Conservation (phyloP, 1,140 invertebrate species). For the Pomacea maculata region DNA sequence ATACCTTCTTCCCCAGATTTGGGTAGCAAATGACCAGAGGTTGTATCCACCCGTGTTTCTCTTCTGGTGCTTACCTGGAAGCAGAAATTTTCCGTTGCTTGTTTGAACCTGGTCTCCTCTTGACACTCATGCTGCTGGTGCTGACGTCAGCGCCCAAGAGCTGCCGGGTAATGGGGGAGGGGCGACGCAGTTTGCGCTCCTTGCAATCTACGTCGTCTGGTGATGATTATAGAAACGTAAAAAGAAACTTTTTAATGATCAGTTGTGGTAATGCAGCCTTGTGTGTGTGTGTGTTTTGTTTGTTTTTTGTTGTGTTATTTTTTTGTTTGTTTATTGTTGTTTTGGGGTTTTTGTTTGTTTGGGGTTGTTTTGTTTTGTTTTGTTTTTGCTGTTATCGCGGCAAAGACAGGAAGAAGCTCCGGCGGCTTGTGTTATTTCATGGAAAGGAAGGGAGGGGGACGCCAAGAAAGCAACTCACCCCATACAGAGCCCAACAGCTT, state of each 20-base stretch:
- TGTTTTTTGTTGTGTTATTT: too few relatives aligned
- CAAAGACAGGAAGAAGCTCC: too few relatives aligned
- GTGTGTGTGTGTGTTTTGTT: too few relatives aligned
- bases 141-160: neutral
- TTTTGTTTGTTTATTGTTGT: too few relatives aligned
- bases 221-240: neutral
- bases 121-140: constrained; percentile 1
- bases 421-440: too few relatives aligned
- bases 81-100: constrained; percentile 15
- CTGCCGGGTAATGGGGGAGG: neutral
- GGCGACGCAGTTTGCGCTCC: constrained; percentile 6
- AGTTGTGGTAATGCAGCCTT: too few relatives aligned
- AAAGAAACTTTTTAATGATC: neutral
- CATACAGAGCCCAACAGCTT: too few relatives aligned
- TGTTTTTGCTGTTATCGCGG: too few relatives aligned
- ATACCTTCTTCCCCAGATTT: neutral
- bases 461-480: too few relatives aligned
- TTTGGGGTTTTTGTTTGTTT: too few relatives aligned
- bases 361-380: too few relatives aligned
- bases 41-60: neutral
- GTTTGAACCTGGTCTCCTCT: neutral
- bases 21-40: neutral
- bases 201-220: constrained; percentile 4
- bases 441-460: too few relatives aligned
- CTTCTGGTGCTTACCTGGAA: neutral